Evolutionary conservation across 2,113 vertebrate species (phyloP).

Genomic region (Podiceps cristatus): DNA sequence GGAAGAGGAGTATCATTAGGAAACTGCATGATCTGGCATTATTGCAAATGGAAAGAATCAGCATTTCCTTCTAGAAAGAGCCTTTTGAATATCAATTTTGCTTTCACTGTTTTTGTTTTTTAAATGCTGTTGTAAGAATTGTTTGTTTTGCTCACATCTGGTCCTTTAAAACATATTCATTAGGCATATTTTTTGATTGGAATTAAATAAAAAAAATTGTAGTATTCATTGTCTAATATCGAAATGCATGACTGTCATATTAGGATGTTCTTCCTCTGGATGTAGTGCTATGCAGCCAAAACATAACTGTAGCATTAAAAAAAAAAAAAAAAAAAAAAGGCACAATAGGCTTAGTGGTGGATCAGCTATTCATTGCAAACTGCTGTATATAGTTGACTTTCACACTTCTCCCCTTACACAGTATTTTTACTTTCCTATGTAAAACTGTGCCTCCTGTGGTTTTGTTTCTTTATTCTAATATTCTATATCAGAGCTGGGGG

Average conservation of each 20-base stretch:
- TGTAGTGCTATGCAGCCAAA: neutral
- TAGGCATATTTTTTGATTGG: neutral
- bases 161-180: neutral
- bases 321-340: no score
- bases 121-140: neutral
- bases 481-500: neutral
- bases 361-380: neutral
- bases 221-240: neutral
- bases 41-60: constrained; percentile 9
- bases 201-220: neutral
- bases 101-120: neutral
- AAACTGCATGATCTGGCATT: neutral
- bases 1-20: neutral
- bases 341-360: neutral
- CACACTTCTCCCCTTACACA: neutral
- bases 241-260: neutral
- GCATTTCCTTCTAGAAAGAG: neutral
- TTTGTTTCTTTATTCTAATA: neutral
- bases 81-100: neutral
- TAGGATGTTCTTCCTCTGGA: neutral
- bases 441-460: neutral
- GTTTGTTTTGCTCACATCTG: neutral
- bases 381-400: neutral
- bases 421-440: neutral
- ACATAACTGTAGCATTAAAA: neutral